Base-by-base conservation (phyloP, 2,888 invertebrate species). In the Ichneumon xanthorius region DNA sequence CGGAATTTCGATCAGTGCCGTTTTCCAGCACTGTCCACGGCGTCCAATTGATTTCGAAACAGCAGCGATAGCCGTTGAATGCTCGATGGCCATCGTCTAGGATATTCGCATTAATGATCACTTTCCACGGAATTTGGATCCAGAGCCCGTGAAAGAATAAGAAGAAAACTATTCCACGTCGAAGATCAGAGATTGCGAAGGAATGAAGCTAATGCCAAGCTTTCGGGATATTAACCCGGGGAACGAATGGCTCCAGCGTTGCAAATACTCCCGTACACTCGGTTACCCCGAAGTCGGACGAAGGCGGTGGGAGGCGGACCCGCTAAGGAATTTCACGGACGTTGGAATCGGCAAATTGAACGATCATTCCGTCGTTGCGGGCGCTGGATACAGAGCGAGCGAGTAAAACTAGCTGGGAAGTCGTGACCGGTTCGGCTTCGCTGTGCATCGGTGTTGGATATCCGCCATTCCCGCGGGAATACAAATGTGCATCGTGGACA, bases 281-380 rank as follows among this genome's bases (percentile, higher is more conserved):
- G 63, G 14, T 48, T 30, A 45, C 58, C 72, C 68, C 19, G 53
- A n/a, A 16, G 48, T 50, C n/a, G 30, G 63, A 75, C 0, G 76
- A 63, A 63, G 80, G 84, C 76, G 72, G 53, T 58, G 40, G 48
- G 65, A 5, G 73, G 68, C 78, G 81, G 70, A 53, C 84, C 81
- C 68, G 67, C 80, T 68, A 61, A 73, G 80, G 80, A 84, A 85
- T 85, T 85, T 78, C 84, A 53, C 72, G 73, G 84, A 81, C 78
- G 71, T 81, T 70, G 73, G 84, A 81, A 85, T 85, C 70, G 81
- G 81, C 73, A 81, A 81, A 85, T 85, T 81, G 81, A 78, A 78
- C 81, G 58, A 85, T 85, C 78, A 84, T 85, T 78, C 78, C 71
- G 77, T 63, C 58, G 63, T 53, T 50, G 75, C 48, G 26, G 67